Evolutionary conservation across 2,888 invertebrate species (phyloP).

Genomic region (Pantelozetes paolii): DNA sequence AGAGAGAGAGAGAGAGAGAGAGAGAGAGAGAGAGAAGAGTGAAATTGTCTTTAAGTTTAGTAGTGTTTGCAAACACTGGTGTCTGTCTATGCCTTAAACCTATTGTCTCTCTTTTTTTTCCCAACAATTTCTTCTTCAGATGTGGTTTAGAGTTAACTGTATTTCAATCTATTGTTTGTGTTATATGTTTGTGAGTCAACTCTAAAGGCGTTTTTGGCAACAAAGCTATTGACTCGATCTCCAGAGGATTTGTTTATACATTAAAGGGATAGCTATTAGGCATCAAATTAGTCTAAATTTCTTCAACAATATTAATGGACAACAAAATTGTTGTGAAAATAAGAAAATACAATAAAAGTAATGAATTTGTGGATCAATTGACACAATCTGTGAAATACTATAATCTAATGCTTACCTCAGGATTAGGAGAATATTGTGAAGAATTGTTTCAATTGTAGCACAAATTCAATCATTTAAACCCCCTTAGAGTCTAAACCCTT

Average conservation of each 20-base stretch:
- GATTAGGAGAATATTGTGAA: conserved; percentile 16
- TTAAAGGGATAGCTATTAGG: neutral
- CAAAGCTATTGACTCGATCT: neutral
- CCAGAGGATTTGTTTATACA: conserved; percentile 2
- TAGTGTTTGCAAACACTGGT: neutral
- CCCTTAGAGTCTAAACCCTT: too few relatives aligned
- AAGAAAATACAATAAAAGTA: neutral
- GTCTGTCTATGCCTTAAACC: neutral
- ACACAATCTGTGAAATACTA: neutral
- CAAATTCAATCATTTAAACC: conserved; percentile 1
- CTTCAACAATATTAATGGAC: conserved; percentile 10
- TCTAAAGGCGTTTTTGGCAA: neutral
- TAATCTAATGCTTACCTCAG: conserved; percentile 9
- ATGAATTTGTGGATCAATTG: conserved; percentile 6
- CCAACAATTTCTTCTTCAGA: neutral
- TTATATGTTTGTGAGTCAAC: neutral
- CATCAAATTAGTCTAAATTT: too few relatives aligned
- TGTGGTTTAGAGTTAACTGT: neutral
- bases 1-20: neutral
- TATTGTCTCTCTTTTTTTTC: neutral
- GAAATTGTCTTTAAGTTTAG: neutral
- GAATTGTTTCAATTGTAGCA: neutral
- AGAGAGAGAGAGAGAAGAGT: neutral
- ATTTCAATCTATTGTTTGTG: neutral
- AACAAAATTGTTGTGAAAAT: conserved; percentile 3